A percentile compares a stretch with the other conserved stretches of the same genome.
Evolutionary conservation across 2,888 invertebrate genomes (phyloP).

Genomic region (Acanthosepion pharaonis): DNA sequence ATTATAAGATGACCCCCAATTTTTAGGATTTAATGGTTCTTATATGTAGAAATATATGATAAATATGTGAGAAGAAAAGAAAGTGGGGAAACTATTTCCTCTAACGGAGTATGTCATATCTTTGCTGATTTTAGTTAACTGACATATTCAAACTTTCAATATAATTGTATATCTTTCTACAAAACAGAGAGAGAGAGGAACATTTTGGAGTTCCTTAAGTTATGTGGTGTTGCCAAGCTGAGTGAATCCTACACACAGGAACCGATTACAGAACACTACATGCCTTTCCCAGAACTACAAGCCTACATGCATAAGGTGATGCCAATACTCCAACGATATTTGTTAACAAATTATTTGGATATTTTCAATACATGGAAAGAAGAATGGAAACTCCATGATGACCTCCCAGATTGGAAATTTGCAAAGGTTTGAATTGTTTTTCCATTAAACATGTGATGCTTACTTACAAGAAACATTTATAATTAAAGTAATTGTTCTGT

Average conservation of each 20-base stretch:
- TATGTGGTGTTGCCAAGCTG: not conserved
- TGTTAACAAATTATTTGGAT: slow-evolving; percentile 58
- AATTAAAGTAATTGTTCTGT: too few species aligned
- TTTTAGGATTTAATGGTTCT: too few species aligned
- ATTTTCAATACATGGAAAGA: slow-evolving; percentile 58
- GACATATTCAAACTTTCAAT: too few species aligned
- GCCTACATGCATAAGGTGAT: slow-evolving; percentile 62
- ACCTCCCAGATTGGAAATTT: slow-evolving; percentile 60
- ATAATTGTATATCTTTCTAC: not conserved
- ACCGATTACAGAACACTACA: slow-evolving; percentile 57
- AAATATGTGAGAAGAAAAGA: too few species aligned
- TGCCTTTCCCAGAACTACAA: slow-evolving; percentile 64
- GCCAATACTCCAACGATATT: slow-evolving; percentile 65
- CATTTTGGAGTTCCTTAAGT: not conserved
- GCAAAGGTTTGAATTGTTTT: slow-evolving; percentile 56
- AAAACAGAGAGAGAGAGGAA: not conserved
- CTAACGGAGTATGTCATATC: too few species aligned
- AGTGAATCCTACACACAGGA: not conserved
- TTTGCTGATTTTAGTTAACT: too few species aligned
- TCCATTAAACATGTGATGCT: not conserved
- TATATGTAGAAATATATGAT: too few species aligned
- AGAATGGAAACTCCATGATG: slow-evolving; percentile 55
- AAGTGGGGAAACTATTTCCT: too few species aligned
- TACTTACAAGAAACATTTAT: too few species aligned
- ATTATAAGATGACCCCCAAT: too few species aligned